A percentile compares a stretch with the other conserved stretches of the same genome.
phyloP scores from a whole-genome alignment of 2,113 vertebrate genomes.

The Pelecanoides urinatrix region DNA sequence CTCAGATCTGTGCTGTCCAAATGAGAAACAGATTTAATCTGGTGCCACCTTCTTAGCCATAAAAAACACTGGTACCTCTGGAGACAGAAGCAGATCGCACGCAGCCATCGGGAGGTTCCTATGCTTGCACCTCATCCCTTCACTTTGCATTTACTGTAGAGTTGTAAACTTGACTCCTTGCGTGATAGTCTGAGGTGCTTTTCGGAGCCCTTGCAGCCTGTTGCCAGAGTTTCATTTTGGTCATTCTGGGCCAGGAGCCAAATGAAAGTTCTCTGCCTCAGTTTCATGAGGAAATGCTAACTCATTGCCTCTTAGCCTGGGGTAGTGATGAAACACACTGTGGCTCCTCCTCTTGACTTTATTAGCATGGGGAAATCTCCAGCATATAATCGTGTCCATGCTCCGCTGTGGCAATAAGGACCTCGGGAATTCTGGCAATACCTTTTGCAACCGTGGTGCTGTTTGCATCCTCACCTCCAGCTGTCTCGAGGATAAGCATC shows the following conservation, averaged over 20 bases:
- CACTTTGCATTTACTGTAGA: background rate
- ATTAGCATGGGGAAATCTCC: background rate
- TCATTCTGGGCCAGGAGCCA: background rate
- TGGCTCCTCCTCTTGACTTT: conserved; percentile 43
- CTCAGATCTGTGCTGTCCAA: background rate
- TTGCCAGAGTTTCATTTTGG: background rate
- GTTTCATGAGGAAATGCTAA: background rate
- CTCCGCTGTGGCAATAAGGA: background rate
- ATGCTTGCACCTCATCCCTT: background rate
- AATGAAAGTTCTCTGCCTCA: background rate
- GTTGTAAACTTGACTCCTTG: background rate
- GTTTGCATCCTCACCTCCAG: background rate
- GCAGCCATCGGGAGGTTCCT: background rate
- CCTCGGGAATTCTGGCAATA: background rate
- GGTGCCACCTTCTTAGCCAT: background rate
- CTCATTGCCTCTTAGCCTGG: background rate
- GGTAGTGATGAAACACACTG: background rate
- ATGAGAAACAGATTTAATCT: background rate
- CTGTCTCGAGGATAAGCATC: background rate
- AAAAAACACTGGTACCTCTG: background rate
- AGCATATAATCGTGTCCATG: background rate
- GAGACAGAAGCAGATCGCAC: background rate
- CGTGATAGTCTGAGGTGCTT: accelerated
- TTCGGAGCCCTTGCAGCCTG: background rate
- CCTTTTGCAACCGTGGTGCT: background rate